phyloP scores from a whole-genome alignment of 2,888 invertebrate species.

The Drosophila tripunctata region DNA sequence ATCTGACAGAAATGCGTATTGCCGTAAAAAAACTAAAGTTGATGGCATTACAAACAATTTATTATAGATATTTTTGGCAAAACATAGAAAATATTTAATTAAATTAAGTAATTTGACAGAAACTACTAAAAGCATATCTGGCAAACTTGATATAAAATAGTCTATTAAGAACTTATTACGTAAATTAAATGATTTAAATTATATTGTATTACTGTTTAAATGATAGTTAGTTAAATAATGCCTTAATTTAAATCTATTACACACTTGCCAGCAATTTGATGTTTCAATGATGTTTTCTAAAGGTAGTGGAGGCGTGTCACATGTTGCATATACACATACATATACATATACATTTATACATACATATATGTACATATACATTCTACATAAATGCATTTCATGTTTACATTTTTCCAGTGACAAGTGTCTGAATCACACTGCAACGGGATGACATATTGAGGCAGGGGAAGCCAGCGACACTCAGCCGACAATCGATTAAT shows the following conservation, averaged over 20 bases:
- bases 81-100: background rate
- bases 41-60: background rate
- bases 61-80: background rate
- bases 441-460: conserved; percentile 75
- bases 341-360: conserved; percentile 50
- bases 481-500: conserved; percentile 81
- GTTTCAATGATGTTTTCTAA: conserved; percentile 20
- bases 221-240: conserved; percentile 2
- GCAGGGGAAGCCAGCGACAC: conserved; percentile 74
- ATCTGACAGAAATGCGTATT: background rate
- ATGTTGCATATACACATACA: conserved; percentile 34
- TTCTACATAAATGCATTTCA: conserved; percentile 75
- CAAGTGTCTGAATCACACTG: conserved; percentile 79
- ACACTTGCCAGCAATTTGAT: conserved; percentile 31
- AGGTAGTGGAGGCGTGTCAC: background rate
- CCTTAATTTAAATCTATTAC: conserved; percentile 38
- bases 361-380: conserved; percentile 47
- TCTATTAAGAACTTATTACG: background rate
- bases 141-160: no score
- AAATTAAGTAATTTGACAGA: background rate
- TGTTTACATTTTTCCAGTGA: conserved; percentile 80
- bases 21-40: background rate
- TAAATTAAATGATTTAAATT: no score
- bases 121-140: no score
- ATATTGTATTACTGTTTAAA: no score